Evolutionary conservation across 1,140 invertebrate species (phyloP), one percentile per base, ranked within the genome.

Genomic region (Mactra quadrangularis): DNA sequence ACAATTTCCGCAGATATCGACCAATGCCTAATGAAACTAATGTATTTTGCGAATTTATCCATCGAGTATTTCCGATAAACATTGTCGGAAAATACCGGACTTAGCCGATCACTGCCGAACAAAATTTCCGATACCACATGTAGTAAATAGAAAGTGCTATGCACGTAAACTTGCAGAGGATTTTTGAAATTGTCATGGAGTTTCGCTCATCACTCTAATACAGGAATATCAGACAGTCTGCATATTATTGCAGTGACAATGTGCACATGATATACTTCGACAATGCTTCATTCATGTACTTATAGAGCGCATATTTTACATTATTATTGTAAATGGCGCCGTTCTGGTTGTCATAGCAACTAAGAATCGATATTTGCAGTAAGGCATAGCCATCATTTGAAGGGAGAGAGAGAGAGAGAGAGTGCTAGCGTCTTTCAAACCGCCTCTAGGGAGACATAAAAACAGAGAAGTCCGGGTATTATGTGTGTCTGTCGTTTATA

Each of bases 291-390:
- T 59, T 59, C 27, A 22, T 35, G 22, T 64, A 25, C 22, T 59
- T 31, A 29, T 66, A 66, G 41, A n/a, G 45, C 31, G 47, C 22
- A 68, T 47, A 15, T 41, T 38, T 68, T 38, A 45, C 64, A 47
- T 27, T 52, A 68, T 68, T 47, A 68, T 68, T 68, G 41, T 68
- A 68, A 68, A 68, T 68, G 64, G 27, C 64, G 64, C 64, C 64
- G 47, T 68, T 68, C 31, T n/a, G 22, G 64, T 68, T 52, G 19
- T 41, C 25, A 68, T 68, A 41, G 64, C 1, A 33, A 68, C 64
- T 1, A 1, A 3, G 64, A 50, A 68, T 68, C 64, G 45, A 68
- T 68, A 68, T 41, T 68, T 68, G 64, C 64, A 68, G 64, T 47
- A 27, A 41, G 29, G 27, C 25, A 68, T 68, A 19, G 64, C 35